These are phyloP conservation scores for Cydia pomonella DNA, from an alignment of 1,140 invertebrate species.

Conservation along the genomic window DNA sequence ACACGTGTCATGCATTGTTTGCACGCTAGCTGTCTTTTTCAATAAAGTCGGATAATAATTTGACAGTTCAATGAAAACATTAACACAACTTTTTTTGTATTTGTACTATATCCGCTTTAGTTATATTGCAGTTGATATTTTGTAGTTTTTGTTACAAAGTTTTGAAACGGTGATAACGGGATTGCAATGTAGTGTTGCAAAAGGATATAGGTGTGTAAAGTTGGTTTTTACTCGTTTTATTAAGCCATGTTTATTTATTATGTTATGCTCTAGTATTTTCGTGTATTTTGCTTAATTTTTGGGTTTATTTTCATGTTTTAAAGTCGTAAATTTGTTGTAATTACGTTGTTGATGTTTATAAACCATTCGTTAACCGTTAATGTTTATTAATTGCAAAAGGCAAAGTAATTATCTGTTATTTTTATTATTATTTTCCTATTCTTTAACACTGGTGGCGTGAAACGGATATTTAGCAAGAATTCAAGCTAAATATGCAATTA, in stretches of 20 bases:
- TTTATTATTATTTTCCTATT: no score
- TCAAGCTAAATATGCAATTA: no score
- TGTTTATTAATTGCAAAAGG: no score
- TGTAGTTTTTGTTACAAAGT: conserved; percentile 18
- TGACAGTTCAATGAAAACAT: conserved; percentile 73
- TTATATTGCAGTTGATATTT: not conserved
- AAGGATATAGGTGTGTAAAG: conserved; percentile 23
- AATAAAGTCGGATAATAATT: conserved; percentile 48
- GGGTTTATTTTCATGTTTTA: no score
- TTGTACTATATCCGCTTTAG: conserved; percentile 27
- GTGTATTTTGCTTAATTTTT: not conserved
- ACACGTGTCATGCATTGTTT: conserved; percentile 31
- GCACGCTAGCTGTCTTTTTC: conserved; percentile 36
- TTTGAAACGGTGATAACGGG: not conserved
- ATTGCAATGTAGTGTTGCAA: not conserved
- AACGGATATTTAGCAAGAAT: no score
- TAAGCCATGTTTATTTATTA: not conserved
- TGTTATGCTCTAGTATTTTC: not conserved
- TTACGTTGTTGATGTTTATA: no score
- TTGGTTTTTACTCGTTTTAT: conserved; percentile 9
- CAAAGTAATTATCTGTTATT: no score
- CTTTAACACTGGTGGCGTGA: no score
- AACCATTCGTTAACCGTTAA: no score
- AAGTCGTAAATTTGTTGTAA: no score
- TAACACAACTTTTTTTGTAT: conserved; percentile 51